Evolutionary conservation across 2,797 vertebrate genomes (phyloP).

Genomic region (Lacerta viridis): DNA sequence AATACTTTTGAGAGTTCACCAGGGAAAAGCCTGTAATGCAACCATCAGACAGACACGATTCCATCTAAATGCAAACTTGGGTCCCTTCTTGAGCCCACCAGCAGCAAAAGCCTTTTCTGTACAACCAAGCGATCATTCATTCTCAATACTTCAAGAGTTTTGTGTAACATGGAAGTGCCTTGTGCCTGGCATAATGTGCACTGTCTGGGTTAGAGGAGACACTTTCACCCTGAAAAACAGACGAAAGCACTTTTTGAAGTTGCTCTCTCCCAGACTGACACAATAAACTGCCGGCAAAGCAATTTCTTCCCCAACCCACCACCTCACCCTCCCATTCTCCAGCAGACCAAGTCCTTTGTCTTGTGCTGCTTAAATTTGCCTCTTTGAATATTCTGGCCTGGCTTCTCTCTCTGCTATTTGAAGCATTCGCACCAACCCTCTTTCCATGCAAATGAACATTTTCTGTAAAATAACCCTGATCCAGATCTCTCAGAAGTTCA

Average conservation of each 20-base stretch:
- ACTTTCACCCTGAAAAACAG: background rate
- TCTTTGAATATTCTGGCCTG: background rate
- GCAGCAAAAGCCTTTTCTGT: background rate
- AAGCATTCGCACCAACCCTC: background rate
- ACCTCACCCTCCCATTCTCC: background rate
- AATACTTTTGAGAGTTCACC: conserved; percentile 41
- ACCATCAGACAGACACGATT: background rate
- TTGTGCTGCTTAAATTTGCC: background rate
- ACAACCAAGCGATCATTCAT: conserved; percentile 39
- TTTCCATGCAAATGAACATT: background rate
- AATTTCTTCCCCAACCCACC: background rate
- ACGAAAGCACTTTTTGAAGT: background rate
- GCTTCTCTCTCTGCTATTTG: background rate
- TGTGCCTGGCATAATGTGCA: conserved; percentile 12
- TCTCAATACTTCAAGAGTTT: conserved; percentile 39
- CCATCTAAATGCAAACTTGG: conserved; percentile 19
- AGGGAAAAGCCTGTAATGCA: conserved; percentile 43
- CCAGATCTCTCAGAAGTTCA: background rate
- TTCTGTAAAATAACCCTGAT: background rate
- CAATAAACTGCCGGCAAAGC: conserved; percentile 1
- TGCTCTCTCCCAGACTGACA: background rate
- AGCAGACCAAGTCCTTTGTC: background rate
- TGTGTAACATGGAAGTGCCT: conserved; percentile 37
- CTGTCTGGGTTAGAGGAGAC: conserved; percentile 43
- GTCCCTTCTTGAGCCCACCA: conserved; percentile 44